A percentile compares a stretch with the other conserved stretches of the same genome.
Conservation (phyloP, 2,797 vertebrate genomes). For the Sebastes nivosus region DNA sequence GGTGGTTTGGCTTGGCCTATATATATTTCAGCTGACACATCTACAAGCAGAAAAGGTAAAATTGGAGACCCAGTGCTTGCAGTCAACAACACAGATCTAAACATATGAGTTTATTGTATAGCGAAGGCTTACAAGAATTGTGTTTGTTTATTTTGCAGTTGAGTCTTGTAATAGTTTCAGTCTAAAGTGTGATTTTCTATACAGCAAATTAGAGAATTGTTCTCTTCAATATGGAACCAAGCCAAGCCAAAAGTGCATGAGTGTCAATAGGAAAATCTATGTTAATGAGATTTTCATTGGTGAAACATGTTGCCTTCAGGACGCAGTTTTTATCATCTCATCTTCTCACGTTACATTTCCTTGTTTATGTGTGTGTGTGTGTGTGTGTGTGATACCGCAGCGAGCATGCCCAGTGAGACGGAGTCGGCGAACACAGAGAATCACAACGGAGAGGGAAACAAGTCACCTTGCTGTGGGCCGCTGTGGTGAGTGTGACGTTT, state of each 20-base stretch:
- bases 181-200: background rate
- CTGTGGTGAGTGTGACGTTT: slow-evolving; percentile 86
- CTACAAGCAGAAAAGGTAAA: background rate
- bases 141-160: background rate
- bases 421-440: slow-evolving; percentile 95
- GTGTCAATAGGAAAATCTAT: slow-evolving; percentile 16
- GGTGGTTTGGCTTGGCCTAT: slow-evolving; percentile 28
- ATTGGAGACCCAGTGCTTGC: background rate
- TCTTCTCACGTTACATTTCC: background rate
- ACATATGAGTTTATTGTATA: background rate
- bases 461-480: slow-evolving; percentile 85
- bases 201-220: background rate
- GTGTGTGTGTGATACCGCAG: slow-evolving; percentile 77
- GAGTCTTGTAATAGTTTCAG: background rate
- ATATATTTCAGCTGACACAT: background rate
- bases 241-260: slow-evolving; percentile 44
- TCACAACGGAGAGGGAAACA: slow-evolving; percentile 87
- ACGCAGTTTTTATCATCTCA: background rate
- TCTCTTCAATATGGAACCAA: background rate
- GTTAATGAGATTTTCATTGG: background rate
- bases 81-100: background rate
- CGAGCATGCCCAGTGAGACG: slow-evolving; percentile 94
- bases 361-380: slow-evolving; percentile 39
- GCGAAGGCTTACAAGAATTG: background rate
- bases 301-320: background rate